Percentiles rank a stretch among this genome's conserved stretches.
phyloP scores from a whole-genome alignment of 2,797 vertebrate genomes.

The Peromyscus eremicus region DNA sequence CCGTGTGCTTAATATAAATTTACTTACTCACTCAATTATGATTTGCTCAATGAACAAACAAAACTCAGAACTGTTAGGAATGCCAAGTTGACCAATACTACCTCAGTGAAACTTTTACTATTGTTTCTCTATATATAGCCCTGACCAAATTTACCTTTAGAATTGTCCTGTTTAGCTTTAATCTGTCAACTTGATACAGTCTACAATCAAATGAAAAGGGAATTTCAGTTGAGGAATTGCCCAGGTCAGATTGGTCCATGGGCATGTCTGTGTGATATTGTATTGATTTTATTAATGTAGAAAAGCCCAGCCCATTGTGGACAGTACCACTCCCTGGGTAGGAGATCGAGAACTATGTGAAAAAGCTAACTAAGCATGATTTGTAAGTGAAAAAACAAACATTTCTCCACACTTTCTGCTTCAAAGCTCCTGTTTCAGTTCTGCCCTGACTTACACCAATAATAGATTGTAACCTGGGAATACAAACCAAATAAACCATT shows the following conservation, averaged over 20 bases:
- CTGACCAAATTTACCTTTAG: background rate
- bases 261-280: background rate
- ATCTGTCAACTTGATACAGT: background rate
- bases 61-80: background rate
- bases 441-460: background rate
- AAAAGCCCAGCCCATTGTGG: background rate
- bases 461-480: background rate
- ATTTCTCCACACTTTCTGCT: background rate
- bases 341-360: background rate
- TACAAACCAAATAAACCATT: background rate
- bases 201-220: too few relatives aligned
- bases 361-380: background rate
- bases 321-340: background rate
- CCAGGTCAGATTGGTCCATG: background rate
- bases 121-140: background rate
- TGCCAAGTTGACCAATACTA: background rate
- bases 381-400: too few relatives aligned
- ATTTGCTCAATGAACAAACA: slow-evolving; percentile 43
- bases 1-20: background rate
- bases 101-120: background rate
- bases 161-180: background rate
- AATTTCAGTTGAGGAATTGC: background rate
- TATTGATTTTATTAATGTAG: background rate
- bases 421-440: background rate
- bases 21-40: background rate